Evolutionary conservation across 2,113 vertebrate species (phyloP).

Genomic region (Oxyruncus cristatus): DNA sequence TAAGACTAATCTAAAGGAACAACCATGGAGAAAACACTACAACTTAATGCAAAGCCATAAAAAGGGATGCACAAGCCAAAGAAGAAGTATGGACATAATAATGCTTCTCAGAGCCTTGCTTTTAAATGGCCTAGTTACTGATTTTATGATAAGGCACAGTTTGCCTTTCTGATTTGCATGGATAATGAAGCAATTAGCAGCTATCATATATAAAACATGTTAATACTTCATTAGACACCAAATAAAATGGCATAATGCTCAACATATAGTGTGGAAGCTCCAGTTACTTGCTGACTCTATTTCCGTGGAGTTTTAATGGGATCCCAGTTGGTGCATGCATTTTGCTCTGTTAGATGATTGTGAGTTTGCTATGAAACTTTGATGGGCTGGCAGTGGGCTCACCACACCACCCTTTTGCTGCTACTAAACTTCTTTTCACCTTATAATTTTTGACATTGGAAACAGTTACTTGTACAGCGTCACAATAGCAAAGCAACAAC

Average conservation of each 20-base stretch:
- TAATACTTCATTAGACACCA: slow-evolving; percentile 73
- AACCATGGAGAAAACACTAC: slow-evolving; percentile 62
- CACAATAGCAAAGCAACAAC: slow-evolving; percentile 70
- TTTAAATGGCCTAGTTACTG: slow-evolving; percentile 72
- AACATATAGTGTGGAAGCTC: slow-evolving; percentile 20
- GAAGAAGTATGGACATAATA: slow-evolving; percentile 68
- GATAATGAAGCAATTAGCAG: slow-evolving; percentile 81
- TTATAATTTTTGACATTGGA: slow-evolving; percentile 67
- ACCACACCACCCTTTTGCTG: slow-evolving; percentile 40
- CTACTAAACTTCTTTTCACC: slow-evolving; percentile 68
- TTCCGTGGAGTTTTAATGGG: slow-evolving; percentile 22
- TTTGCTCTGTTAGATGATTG: slow-evolving; percentile 11
- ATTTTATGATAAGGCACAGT: slow-evolving; percentile 77
- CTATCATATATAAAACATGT: slow-evolving; percentile 80
- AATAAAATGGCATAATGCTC: slow-evolving; percentile 55
- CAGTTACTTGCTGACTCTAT: background rate
- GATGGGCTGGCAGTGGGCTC: slow-evolving; percentile 61
- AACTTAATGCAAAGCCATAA: slow-evolving; percentile 70
- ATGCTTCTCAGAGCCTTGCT: slow-evolving; percentile 57
- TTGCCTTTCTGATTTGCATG: slow-evolving; percentile 81
- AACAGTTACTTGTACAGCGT: slow-evolving; percentile 56
- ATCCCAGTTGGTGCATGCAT: background rate
- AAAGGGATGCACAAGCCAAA: slow-evolving; percentile 39
- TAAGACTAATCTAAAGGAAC: slow-evolving; percentile 68
- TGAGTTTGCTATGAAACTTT: slow-evolving; percentile 65